A percentile compares a stretch with the other conserved stretches of the same genome.
Evolutionary conservation across 2,888 invertebrate genomes (phyloP).

Genomic region (Asteroscopus sphinx): DNA sequence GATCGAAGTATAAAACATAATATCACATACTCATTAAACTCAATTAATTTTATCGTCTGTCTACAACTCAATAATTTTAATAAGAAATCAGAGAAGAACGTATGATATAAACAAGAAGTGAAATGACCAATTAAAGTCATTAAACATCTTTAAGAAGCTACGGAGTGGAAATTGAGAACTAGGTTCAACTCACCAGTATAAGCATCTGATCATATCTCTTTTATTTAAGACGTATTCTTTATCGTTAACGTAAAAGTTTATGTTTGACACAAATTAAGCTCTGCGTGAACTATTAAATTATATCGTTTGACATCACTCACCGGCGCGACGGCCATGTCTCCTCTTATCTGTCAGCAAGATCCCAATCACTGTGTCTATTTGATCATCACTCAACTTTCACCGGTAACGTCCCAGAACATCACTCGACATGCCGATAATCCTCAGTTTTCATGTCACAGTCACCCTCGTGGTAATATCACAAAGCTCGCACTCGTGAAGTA

Average conservation of each 20-base stretch:
- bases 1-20: conserved; percentile 20
- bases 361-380: conserved; percentile 78
- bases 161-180: conserved; percentile 7
- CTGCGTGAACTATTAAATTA: conserved; percentile 27
- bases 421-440: conserved; percentile 75
- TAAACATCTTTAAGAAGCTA: conserved; percentile 19
- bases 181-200: conserved; percentile 7
- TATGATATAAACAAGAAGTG: conserved; percentile 20
- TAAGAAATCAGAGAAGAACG: conserved; percentile 23
- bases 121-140: conserved; percentile 25
- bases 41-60: conserved; percentile 33
- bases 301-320: conserved; percentile 69
- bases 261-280: conserved; percentile 26
- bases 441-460: conserved; percentile 73
- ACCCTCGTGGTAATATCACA: conserved; percentile 63
- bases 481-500: conserved; percentile 61
- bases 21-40: conserved; percentile 28
- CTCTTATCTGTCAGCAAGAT: conserved; percentile 73
- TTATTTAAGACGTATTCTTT: conserved; percentile 10
- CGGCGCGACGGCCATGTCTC: conserved; percentile 79
- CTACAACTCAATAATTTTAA: conserved; percentile 27
- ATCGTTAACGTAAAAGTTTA: conserved; percentile 18
- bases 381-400: conserved; percentile 86
- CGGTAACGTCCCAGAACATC: conserved; percentile 64
- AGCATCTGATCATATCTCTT: conserved; percentile 1